Percentiles rank a stretch among this genome's conserved stretches.
Evolutionary conservation across 2,113 vertebrate genomes (phyloP).

Genomic region (Poecilia latipinna): DNA sequence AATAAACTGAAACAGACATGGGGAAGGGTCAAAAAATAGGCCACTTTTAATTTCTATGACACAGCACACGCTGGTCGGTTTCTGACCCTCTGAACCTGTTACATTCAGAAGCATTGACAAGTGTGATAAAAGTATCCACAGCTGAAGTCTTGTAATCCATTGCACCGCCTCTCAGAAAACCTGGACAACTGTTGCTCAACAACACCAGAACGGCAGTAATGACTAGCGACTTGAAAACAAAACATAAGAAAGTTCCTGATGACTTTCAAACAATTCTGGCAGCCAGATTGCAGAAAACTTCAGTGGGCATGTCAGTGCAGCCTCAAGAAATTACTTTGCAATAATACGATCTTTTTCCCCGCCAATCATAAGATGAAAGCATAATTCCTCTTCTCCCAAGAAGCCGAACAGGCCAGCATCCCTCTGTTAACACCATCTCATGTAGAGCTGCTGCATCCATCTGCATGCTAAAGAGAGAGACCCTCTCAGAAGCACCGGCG

Average conservation of each 20-base stretch:
- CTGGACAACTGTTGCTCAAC: too few species aligned
- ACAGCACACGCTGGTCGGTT: too few species aligned
- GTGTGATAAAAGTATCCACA: not conserved
- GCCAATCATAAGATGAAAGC: constrained; percentile 43
- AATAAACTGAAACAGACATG: too few species aligned
- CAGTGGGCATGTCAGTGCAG: not conserved
- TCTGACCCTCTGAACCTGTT: too few species aligned
- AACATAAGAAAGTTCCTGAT: not conserved
- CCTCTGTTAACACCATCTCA: constrained; percentile 35
- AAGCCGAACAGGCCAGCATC: constrained; percentile 43
- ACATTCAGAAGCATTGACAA: not conserved
- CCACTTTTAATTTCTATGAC: too few species aligned
- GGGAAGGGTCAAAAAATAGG: too few species aligned
- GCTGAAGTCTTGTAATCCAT: not conserved
- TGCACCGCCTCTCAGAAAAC: not conserved
- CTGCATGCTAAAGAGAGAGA: constrained; percentile 73
- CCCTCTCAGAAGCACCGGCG: constrained; percentile 52
- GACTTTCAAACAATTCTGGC: not conserved
- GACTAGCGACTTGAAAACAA: not conserved
- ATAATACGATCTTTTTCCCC: constrained; percentile 13
- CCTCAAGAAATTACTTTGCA: not conserved
- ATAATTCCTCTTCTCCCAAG: constrained; percentile 38
- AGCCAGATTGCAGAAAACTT: not conserved
- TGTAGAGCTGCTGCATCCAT: constrained; percentile 49
- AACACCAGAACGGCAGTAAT: not conserved